phyloP scores from a whole-genome alignment of 2,888 invertebrate species.

The Platycheirus albimanus region DNA sequence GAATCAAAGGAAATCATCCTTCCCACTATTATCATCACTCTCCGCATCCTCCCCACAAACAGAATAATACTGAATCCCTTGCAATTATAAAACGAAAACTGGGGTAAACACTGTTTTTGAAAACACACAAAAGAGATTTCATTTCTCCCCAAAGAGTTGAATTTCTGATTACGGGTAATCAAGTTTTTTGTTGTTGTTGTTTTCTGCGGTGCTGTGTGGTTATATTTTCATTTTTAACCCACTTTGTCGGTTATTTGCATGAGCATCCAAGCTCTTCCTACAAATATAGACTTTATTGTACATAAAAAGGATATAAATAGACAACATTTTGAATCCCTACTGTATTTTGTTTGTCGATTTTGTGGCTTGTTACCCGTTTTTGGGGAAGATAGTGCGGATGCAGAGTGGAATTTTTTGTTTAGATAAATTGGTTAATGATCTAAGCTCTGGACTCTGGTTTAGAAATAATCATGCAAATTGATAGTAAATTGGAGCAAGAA shows the following conservation, averaged over 20 bases:
- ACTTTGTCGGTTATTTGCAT: constrained; percentile 48
- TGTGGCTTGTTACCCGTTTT: constrained; percentile 33
- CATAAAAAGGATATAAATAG: neutral
- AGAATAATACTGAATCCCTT: constrained; percentile 37
- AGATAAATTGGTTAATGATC: constrained; percentile 21
- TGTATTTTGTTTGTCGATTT: constrained; percentile 30
- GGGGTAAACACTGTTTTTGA: constrained; percentile 53
- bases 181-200: constrained; percentile 34
- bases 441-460: constrained; percentile 11
- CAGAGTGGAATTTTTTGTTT: neutral
- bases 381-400: constrained; percentile 6
- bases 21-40: neutral
- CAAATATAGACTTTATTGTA: neutral
- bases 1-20: constrained; percentile 16
- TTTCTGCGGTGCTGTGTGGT: neutral
- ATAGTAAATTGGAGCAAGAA: neutral
- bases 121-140: constrained; percentile 56
- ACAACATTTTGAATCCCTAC: constrained; percentile 1
- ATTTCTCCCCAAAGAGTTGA: constrained; percentile 64
- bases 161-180: constrained; percentile 67
- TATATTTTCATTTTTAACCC: constrained; percentile 20
- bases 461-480: constrained; percentile 30
- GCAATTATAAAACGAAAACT: constrained; percentile 64
- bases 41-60: neutral
- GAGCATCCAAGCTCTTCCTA: constrained; percentile 21